Evolutionary conservation across 64 coral and sea anemone genomes (phyloP).

Genomic region (Montipora capricornis): DNA sequence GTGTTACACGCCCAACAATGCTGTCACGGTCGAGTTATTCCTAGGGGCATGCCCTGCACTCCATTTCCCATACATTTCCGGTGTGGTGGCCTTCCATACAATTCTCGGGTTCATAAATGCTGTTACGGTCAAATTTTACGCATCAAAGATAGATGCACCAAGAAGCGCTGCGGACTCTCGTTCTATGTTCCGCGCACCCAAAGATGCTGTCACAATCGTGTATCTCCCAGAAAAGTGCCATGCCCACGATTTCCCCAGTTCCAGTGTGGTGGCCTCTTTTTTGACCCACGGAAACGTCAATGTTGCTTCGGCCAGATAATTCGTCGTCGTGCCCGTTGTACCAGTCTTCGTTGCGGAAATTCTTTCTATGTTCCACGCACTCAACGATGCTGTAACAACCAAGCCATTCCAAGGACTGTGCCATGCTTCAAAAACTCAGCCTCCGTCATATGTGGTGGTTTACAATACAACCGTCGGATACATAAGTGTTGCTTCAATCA

Average conservation of each 20-base stretch:
- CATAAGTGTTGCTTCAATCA: constrained; percentile 31
- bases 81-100: constrained; percentile 5
- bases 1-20: not conserved
- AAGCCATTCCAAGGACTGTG: not conserved
- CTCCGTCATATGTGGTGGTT: not conserved
- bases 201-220: constrained; percentile 1
- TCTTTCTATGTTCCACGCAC: not conserved
- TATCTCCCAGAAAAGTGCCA: not conserved
- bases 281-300: not conserved
- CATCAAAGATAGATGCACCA: not conserved
- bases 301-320: constrained; percentile 41
- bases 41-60: not conserved
- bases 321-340: not conserved
- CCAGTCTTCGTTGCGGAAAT: not conserved
- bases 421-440: not conserved
- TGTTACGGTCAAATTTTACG: constrained; percentile 14
- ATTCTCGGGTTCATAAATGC: not conserved
- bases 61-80: not conserved
- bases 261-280: constrained; percentile 2
- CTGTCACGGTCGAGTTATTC: constrained; percentile 8
- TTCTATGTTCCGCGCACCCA: not conserved
- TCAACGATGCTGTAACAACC: not conserved
- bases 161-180: not conserved
- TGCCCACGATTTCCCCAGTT: not conserved
- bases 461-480: not conserved